Evolutionary conservation across 2,113 vertebrate genomes (phyloP).

Genomic region (Antigone vipio): DNA sequence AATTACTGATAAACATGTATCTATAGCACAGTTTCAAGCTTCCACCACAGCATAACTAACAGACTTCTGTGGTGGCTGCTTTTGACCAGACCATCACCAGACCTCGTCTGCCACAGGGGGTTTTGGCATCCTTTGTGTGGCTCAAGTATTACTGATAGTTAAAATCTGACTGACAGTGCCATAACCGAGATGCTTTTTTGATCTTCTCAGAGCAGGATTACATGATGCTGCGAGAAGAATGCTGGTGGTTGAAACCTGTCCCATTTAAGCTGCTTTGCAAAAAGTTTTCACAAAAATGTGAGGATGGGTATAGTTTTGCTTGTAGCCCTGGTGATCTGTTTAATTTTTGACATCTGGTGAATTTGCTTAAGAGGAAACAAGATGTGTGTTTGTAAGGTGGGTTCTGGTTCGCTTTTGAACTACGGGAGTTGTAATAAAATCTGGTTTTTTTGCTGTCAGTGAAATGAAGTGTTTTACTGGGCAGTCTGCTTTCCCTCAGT

Average conservation of each 20-base stretch:
- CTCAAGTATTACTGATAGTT: neutral
- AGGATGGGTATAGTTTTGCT: neutral
- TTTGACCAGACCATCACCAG: neutral
- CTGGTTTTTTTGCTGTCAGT: neutral
- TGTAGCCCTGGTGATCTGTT: neutral
- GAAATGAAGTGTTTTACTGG: neutral
- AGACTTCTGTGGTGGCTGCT: neutral
- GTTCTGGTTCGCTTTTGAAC: neutral
- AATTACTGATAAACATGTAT: neutral
- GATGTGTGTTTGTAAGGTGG: neutral
- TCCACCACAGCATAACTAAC: neutral
- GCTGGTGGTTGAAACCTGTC: neutral
- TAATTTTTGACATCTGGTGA: neutral
- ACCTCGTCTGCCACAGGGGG: neutral
- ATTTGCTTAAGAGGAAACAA: neutral
- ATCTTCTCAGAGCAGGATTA: neutral
- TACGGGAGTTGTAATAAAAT: neutral
- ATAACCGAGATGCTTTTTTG: neutral
- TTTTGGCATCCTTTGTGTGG: neutral
- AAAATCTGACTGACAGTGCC: neutral
- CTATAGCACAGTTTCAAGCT: neutral
- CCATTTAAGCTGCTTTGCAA: neutral
- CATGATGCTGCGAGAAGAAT: neutral
- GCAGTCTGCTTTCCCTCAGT: neutral
- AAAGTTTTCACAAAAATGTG: neutral